A percentile compares a stretch with the other conserved stretches of the same genome.
These are phyloP conservation scores for Drosophila nigrodunni DNA, from an alignment of 1,140 invertebrate genomes.

Conservation along the genomic window DNA sequence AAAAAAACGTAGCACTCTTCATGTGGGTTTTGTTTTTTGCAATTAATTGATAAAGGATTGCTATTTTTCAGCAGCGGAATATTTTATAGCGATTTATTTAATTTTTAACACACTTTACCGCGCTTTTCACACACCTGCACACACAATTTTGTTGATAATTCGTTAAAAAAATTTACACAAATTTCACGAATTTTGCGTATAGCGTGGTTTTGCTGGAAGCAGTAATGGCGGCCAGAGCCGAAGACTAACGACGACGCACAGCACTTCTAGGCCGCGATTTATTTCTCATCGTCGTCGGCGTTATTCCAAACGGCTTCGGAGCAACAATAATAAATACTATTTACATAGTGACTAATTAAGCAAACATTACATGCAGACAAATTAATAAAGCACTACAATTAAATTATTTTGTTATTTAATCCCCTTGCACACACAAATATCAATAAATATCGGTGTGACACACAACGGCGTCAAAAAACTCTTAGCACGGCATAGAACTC, in stretches of 20 bases:
- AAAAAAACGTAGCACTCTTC: constrained; percentile 71
- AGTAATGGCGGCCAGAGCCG: constrained; percentile 81
- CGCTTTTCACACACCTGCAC: constrained; percentile 66
- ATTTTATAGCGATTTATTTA: constrained; percentile 25
- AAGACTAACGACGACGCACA: constrained; percentile 69
- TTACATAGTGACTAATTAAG: neutral
- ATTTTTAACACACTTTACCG: constrained; percentile 70
- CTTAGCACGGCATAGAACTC: constrained; percentile 42
- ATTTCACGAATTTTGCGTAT: constrained; percentile 78
- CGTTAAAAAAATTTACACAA: constrained; percentile 69
- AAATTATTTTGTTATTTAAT: constrained; percentile 20
- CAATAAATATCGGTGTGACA: constrained; percentile 12
- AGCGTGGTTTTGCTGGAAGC: constrained; percentile 82
- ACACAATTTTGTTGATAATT: constrained; percentile 80
- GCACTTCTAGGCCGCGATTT: constrained; percentile 57
- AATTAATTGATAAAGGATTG: constrained; percentile 41
- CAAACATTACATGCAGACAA: constrained; percentile 1
- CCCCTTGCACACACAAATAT: neutral
- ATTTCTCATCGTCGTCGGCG: constrained; percentile 41
- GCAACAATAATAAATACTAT: constrained; percentile 29
- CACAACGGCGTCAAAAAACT: constrained; percentile 31
- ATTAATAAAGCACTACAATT: constrained; percentile 1
- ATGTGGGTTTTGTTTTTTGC: constrained; percentile 78
- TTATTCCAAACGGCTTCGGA: constrained; percentile 17
- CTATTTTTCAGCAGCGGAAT: constrained; percentile 30